These are phyloP conservation scores for Musca domestica DNA, from an alignment of 1,140 invertebrate species.

Conservation along the genomic window DNA sequence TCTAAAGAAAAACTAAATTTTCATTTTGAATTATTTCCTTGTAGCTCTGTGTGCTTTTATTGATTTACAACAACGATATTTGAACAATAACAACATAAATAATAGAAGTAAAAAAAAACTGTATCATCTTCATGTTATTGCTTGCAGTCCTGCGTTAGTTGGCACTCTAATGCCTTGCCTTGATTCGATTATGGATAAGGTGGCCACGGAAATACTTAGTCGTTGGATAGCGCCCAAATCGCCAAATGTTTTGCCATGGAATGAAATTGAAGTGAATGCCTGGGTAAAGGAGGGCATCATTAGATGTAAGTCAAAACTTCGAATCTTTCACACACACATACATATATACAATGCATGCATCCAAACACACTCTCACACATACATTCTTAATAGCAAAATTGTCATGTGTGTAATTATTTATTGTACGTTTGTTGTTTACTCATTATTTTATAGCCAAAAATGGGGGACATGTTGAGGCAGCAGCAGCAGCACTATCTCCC, in stretches of 20 bases:
- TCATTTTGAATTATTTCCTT: too few species aligned
- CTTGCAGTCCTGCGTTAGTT: constrained; percentile 39
- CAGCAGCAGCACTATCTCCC: neutral
- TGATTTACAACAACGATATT: neutral
- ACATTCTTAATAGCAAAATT: neutral
- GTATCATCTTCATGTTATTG: neutral
- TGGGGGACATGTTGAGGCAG: neutral
- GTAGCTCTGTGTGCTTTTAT: neutral
- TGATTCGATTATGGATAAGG: constrained; percentile 43
- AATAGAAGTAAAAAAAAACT: neutral
- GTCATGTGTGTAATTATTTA: neutral
- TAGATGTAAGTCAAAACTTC: constrained; percentile 32
- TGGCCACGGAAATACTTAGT: constrained; percentile 40
- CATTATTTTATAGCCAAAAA: constrained; percentile 14
- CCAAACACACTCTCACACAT: neutral
- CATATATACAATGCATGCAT: too few species aligned
- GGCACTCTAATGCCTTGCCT: constrained; percentile 47
- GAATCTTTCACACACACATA: neutral
- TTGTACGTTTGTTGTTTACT: constrained; percentile 1
- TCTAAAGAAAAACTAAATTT: neutral
- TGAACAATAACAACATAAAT: neutral
- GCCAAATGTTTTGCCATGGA: constrained; percentile 38
- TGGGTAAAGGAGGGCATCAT: constrained; percentile 42
- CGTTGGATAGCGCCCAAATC: constrained; percentile 38
- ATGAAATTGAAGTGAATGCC: constrained; percentile 34